A percentile compares a stretch with the other conserved stretches of the same genome.
Evolutionary conservation across 2,113 vertebrate species (phyloP).

Genomic region (Rhipidura dahli): DNA sequence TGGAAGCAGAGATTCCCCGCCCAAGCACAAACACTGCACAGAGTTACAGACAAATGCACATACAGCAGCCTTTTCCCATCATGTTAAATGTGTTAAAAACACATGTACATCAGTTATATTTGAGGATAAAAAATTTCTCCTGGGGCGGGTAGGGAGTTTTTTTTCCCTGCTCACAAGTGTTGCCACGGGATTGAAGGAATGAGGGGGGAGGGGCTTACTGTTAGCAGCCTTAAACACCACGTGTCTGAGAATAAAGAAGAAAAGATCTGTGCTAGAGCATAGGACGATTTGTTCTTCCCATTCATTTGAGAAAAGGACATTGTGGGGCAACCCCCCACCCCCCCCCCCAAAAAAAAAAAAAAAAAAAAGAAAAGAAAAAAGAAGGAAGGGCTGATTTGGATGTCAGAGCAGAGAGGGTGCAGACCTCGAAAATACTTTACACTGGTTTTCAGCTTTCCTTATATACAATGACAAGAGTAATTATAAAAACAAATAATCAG

Average conservation of each 20-base stretch:
- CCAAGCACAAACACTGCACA: not conserved
- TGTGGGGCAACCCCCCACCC: fast-evolving
- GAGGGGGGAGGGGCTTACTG: not conserved
- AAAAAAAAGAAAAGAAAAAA: not conserved
- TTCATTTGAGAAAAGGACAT: not conserved
- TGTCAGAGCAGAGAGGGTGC: not conserved
- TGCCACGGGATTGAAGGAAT: not conserved
- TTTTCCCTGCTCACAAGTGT: not conserved
- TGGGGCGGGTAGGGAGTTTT: not conserved
- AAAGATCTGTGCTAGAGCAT: not conserved
- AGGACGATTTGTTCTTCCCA: not conserved
- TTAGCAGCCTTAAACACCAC: not conserved
- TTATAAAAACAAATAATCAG: slow-evolving; percentile 44
- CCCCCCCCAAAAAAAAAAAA: not conserved
- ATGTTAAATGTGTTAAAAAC: not conserved
- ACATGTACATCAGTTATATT: not conserved
- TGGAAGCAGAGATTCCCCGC: not conserved
- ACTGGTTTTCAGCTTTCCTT: not conserved
- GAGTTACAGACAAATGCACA: not conserved
- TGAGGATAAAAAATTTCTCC: not conserved
- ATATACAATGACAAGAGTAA: not conserved
- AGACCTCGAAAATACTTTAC: not conserved
- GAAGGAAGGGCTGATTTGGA: not conserved
- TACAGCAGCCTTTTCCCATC: not conserved
- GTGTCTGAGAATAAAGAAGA: not conserved